phyloP scores from a whole-genome alignment of 2,797 vertebrate species.

The Protosalanx chinensis region DNA sequence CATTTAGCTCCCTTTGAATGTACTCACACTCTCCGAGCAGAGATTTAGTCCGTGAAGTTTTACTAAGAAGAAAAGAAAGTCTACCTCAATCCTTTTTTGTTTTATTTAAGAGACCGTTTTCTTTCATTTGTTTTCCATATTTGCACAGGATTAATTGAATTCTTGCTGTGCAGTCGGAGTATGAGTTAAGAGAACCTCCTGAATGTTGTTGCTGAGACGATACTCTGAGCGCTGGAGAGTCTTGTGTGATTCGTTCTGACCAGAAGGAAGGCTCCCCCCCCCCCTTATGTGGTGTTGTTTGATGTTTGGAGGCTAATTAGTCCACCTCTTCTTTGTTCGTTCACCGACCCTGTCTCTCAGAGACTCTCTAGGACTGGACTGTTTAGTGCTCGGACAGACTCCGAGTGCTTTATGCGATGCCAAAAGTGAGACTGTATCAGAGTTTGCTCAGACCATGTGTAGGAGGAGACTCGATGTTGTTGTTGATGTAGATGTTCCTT shows the following conservation, averaged over 20 bases:
- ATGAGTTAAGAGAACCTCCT: slow-evolving; percentile 71
- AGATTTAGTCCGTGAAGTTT: slow-evolving; percentile 94
- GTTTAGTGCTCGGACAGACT: slow-evolving; percentile 30
- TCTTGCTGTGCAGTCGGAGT: slow-evolving; percentile 76
- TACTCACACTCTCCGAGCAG: slow-evolving; percentile 88
- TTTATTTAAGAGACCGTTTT: slow-evolving; percentile 74
- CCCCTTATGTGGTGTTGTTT: slow-evolving; percentile 50
- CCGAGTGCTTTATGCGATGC: slow-evolving; percentile 50
- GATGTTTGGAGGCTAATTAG: slow-evolving; percentile 34
- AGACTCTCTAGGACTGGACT: slow-evolving; percentile 39
- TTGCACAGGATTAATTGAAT: slow-evolving; percentile 78
- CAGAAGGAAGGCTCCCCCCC: slow-evolving; percentile 36
- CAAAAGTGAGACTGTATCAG: slow-evolving; percentile 56
- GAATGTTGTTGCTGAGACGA: slow-evolving; percentile 78
- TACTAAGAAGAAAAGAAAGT: slow-evolving; percentile 77
- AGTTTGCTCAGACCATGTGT: slow-evolving; percentile 57
- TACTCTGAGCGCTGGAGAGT: slow-evolving; percentile 68
- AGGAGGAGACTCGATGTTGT: slow-evolving; percentile 36
- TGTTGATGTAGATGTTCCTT: slow-evolving; percentile 11
- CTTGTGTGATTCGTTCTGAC: slow-evolving; percentile 60
- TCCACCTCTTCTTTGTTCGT: slow-evolving; percentile 14
- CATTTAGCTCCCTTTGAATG: slow-evolving; percentile 98
- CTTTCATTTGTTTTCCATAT: slow-evolving; percentile 72
- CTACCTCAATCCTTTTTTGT: slow-evolving; percentile 87
- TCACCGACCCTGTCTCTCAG: slow-evolving; percentile 35